Conservation (phyloP, 2,113 vertebrate genomes). For the Nothoprocta pentlandii region DNA sequence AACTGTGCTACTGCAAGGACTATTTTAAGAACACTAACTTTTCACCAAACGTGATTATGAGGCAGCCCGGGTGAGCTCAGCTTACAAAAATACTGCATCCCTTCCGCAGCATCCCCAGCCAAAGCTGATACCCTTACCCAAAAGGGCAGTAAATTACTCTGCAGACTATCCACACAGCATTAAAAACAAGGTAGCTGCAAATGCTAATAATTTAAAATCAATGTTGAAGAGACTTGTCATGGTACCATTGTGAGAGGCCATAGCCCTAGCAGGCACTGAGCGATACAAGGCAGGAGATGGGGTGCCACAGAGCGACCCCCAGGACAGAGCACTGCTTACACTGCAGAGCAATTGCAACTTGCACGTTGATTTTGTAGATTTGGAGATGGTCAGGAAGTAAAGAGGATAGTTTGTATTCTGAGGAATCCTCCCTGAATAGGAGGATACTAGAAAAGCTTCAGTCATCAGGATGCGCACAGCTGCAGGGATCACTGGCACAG, state of each 20-base stretch:
- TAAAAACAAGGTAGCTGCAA: not conserved
- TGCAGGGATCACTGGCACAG: conserved; percentile 59
- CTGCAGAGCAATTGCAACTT: not conserved
- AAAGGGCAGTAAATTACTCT: conserved; percentile 1
- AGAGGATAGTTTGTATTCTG: conserved; percentile 39
- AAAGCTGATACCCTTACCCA: conserved; percentile 21
- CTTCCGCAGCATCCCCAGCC: conserved; percentile 43
- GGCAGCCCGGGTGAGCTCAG: conserved; percentile 54
- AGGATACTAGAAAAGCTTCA: conserved; percentile 54
- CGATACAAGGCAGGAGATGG: not conserved
- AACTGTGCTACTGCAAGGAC: conserved; percentile 71
- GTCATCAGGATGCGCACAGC: conserved; percentile 38
- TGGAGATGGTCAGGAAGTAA: not conserved
- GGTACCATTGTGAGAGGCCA: not conserved
- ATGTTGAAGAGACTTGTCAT: not conserved
- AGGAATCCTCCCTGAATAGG: conserved; percentile 21
- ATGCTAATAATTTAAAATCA: not conserved
- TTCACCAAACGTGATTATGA: conserved; percentile 70
- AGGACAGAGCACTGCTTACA: not conserved
- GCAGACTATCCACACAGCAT: not conserved
- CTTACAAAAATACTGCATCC: conserved; percentile 61
- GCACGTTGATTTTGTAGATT: not conserved
- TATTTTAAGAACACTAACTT: conserved; percentile 80
- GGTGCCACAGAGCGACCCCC: not conserved
- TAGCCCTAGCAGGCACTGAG: not conserved